Base-by-base conservation (phyloP, 2,113 vertebrate species). In the Tragelaphus buxtoni region DNA sequence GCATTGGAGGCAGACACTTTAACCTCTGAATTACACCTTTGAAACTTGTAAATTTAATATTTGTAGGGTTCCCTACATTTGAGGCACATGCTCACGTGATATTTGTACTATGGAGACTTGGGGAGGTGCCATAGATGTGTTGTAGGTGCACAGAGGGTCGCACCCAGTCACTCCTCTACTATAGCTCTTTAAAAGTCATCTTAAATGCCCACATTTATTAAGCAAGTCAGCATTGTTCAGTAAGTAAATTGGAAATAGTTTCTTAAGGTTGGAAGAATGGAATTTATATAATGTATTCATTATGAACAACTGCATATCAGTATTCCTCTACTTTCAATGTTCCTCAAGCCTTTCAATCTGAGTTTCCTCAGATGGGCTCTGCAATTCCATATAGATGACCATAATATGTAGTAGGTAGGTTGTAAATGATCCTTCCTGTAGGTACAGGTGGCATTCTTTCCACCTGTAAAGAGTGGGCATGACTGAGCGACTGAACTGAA, bases 61-160 rank as follows among this genome's bases (percentile, higher is more conserved):
- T 16, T 56, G 5, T 4, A 26, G 30, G 10, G 14, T 22, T 22
- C 7, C 16, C 2, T 85, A 7, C 32, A 42, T 91, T 60, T 93
- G 51, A 88, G 24, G 32, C 4, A 55, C 7, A 14, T 85, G 16
- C 3, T 47, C 4, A 53, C 16, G 5, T 53, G 2, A 0, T 49
- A n/a, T 79, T 76, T 39, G 9, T 60, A 35, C 5, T 5, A 4
- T 35, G 80, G 11, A 20, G 3, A 65, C 22, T 65, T 4, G 35
- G 76, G 11, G 22, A 26, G n/a, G 61, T 32, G 20, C n/a, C n/a
- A 1, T 3, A 79, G 12, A 32, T 1, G 2, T 4, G 7, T 17
- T 51, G 0, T 51, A 5, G 56, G 20, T 26, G 1, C 1, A 18
- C n/a, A 16, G 24, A 3, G 0, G 53, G 0, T 56, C 28, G n/a